phyloP scores from a whole-genome alignment of 2,888 invertebrate species.

The Xestoiulus laeticollis region DNA sequence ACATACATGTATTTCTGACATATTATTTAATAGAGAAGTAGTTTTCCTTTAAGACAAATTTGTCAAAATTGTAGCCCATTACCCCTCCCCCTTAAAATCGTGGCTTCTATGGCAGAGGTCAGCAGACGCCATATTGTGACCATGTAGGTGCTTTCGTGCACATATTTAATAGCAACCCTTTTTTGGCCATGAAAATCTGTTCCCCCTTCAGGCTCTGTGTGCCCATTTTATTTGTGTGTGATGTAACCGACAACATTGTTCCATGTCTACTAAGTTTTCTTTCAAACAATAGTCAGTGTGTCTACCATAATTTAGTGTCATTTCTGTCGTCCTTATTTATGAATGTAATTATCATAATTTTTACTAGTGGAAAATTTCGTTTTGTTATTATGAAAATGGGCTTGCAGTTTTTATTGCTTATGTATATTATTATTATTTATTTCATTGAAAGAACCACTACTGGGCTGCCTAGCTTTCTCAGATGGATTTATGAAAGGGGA shows the following conservation, averaged over 20 bases:
- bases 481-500: constrained; percentile 43
- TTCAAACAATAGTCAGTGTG: constrained; percentile 44
- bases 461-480: constrained; percentile 30
- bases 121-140: constrained; percentile 41
- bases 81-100: constrained; percentile 6
- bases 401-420: constrained; percentile 25
- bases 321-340: constrained; percentile 44
- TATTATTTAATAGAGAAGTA: constrained; percentile 27
- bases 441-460: constrained; percentile 41
- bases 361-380: constrained; percentile 40
- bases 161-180: constrained; percentile 21
- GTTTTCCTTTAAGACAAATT: constrained; percentile 14
- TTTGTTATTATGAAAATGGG: constrained; percentile 20
- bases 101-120: background rate
- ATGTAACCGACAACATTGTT: constrained; percentile 44
- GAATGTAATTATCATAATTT: constrained; percentile 50
- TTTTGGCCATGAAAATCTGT: background rate
- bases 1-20: background rate
- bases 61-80: constrained; percentile 5
- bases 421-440: constrained; percentile 44
- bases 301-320: constrained; percentile 44
- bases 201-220: constrained; percentile 25
- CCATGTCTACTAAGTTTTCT: constrained; percentile 30
- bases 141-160: constrained; percentile 30
- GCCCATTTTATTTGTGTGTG: constrained; percentile 24